These are phyloP conservation scores for Leptura quadrifasciata DNA, from an alignment of 2,888 invertebrate species.

Conservation along the genomic window DNA sequence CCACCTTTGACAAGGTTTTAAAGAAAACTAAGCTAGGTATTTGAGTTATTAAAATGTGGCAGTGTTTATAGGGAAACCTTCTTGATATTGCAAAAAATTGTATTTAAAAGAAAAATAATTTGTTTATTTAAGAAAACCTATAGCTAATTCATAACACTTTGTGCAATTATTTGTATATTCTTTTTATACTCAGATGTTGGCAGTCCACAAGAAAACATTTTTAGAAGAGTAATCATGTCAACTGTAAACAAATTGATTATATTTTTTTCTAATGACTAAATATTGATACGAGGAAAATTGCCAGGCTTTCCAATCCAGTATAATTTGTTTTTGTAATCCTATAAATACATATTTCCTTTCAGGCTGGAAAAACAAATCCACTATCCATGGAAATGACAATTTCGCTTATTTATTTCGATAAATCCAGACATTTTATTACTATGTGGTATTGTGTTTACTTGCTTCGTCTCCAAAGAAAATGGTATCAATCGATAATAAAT, in stretches of 20 bases:
- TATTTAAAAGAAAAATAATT: no score
- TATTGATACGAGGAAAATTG: background rate
- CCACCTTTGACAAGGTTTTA: no score
- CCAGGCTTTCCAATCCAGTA: background rate
- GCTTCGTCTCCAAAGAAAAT: background rate
- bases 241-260: background rate
- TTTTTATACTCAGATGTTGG: no score
- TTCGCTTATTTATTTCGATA: constrained; percentile 1
- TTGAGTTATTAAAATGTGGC: no score
- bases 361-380: background rate
- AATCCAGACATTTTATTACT: background rate
- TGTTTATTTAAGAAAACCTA: no score
- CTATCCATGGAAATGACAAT: background rate
- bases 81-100: no score
- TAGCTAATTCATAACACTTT: no score
- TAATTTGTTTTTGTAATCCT: background rate
- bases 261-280: background rate
- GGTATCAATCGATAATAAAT: constrained; percentile 2
- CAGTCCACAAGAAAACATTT: no score
- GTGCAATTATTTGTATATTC: no score
- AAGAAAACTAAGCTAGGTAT: no score
- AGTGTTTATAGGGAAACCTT: no score
- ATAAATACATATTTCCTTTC: background rate
- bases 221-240: background rate
- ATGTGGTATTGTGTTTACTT: background rate